Conservation (phyloP, 1,140 invertebrate species). For the Diorhabda carinulata region DNA sequence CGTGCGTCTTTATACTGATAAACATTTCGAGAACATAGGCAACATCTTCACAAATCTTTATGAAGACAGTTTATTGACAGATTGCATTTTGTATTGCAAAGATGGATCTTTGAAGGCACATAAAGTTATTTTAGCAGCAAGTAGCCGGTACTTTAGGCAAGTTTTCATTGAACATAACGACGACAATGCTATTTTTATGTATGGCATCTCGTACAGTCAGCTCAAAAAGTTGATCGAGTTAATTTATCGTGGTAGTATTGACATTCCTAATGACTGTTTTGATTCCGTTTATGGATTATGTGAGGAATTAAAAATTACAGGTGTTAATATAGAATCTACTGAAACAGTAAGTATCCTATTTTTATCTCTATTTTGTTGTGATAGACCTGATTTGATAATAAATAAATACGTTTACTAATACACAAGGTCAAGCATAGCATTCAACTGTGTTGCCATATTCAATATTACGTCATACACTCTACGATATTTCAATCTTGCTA, state of each 20-base stretch:
- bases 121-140: constrained; percentile 68
- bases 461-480: not conserved
- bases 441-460: constrained; percentile 4
- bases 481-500: no score
- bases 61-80: constrained; percentile 64
- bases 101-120: constrained; percentile 66
- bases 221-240: constrained; percentile 38
- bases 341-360: constrained; percentile 13
- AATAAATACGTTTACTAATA: not conserved
- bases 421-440: constrained; percentile 6
- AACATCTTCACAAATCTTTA: constrained; percentile 67
- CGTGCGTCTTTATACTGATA: constrained; percentile 57
- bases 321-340: constrained; percentile 25
- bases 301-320: constrained; percentile 38
- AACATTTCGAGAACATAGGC: constrained; percentile 68
- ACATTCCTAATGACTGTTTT: constrained; percentile 32
- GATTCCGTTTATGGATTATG: constrained; percentile 32
- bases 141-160: constrained; percentile 66
- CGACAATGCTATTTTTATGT: constrained; percentile 36
- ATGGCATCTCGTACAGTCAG: constrained; percentile 29
- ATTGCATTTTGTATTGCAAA: constrained; percentile 61
- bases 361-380: not conserved
- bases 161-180: constrained; percentile 38
- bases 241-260: constrained; percentile 38
- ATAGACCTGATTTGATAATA: not conserved